Percentiles rank a stretch among this genome's conserved stretches.
phyloP scores from a whole-genome alignment of 92 coral and sea anemone genomes.

The Scolanthus callimorphus region DNA sequence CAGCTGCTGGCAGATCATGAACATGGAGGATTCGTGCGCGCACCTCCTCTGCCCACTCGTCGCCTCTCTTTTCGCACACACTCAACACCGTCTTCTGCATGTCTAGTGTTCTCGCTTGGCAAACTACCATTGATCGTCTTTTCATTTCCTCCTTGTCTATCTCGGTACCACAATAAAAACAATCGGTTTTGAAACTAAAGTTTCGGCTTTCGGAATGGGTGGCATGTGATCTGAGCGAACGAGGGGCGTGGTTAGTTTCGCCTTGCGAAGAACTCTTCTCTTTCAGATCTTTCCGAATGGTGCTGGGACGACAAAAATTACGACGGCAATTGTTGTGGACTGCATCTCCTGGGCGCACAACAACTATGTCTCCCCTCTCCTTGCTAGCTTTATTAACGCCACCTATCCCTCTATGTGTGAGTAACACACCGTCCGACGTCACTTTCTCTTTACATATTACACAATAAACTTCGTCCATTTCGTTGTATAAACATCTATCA shows the following conservation, averaged over 20 bases:
- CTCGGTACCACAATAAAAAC: conserved; percentile 10
- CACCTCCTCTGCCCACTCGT: conserved; percentile 14
- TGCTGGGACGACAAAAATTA: background rate
- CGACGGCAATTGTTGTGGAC: conserved; percentile 21
- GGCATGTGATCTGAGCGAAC: too few relatives aligned
- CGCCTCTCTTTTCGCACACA: conserved; percentile 7
- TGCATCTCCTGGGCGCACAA: background rate
- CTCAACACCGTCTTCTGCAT: background rate
- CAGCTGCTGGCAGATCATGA: conserved; percentile 35
- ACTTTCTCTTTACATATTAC: too few relatives aligned
- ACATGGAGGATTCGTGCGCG: conserved; percentile 9
- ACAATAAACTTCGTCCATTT: too few relatives aligned
- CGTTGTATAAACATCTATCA: too few relatives aligned
- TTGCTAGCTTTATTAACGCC: conserved; percentile 9
- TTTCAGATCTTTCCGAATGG: too few relatives aligned
- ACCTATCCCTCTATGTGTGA: background rate
- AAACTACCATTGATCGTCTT: background rate
- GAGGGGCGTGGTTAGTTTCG: too few relatives aligned
- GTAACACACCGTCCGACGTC: too few relatives aligned
- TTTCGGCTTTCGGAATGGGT: background rate
- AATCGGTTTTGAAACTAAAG: background rate
- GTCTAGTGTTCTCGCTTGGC: background rate
- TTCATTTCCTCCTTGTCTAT: background rate
- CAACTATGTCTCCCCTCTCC: conserved; percentile 3
- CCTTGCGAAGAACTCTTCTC: too few relatives aligned